phyloP scores from a whole-genome alignment of 2,797 vertebrate species.

The Leucoraja ocellata region DNA sequence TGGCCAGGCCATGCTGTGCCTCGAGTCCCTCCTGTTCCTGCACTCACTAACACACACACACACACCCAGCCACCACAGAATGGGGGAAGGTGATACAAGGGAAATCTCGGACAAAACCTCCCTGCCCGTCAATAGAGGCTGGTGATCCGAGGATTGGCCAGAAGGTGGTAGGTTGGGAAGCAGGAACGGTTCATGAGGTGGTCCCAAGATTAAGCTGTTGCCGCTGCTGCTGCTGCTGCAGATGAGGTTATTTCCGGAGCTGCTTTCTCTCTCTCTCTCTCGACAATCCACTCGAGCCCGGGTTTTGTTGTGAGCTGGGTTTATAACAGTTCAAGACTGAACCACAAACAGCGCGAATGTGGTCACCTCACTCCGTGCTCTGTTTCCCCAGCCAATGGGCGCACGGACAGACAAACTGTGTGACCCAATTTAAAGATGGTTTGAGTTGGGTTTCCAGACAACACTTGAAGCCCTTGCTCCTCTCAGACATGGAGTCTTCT shows the following conservation, averaged over 20 bases:
- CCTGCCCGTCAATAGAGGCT: too few relatives aligned
- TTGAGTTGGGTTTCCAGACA: background rate
- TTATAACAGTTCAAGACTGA: background rate
- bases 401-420: background rate
- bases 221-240: too few relatives aligned
- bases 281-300: background rate
- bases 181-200: too few relatives aligned
- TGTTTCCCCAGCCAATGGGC: background rate
- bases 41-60: background rate
- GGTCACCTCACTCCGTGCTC: background rate
- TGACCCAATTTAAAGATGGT: conserved; percentile 6
- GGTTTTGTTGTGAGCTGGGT: background rate
- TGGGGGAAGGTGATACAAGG: too few relatives aligned
- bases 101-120: too few relatives aligned
- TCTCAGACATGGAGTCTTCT: background rate
- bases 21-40: background rate
- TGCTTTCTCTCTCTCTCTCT: background rate
- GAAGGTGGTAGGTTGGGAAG: too few relatives aligned
- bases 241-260: background rate
- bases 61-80: background rate
- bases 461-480: background rate
- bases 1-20: background rate
- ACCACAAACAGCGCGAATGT: background rate
- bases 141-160: background rate
- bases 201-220: background rate